Percentiles rank a stretch among this genome's conserved stretches.
phyloP scores from a whole-genome alignment of 2,888 invertebrate genomes.

The Osmoderma eremita region DNA sequence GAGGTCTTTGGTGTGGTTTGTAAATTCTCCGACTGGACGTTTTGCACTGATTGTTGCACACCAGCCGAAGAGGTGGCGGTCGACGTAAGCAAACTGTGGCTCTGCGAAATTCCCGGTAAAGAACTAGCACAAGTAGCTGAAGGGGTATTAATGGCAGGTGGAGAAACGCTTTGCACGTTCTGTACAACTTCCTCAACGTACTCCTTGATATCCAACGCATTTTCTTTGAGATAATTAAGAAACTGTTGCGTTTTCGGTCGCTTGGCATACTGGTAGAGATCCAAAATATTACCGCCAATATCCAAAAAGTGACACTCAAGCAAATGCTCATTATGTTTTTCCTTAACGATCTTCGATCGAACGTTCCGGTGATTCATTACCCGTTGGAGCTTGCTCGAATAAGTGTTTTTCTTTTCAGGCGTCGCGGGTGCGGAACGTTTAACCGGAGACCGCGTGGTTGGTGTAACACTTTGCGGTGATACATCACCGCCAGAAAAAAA shows the following conservation, averaged over 20 bases:
- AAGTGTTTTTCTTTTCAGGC: constrained; percentile 65
- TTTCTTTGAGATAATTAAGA: constrained; percentile 77
- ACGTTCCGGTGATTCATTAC: constrained; percentile 78
- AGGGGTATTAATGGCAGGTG: constrained; percentile 54
- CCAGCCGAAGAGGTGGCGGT: constrained; percentile 39
- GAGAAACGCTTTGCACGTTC: not conserved
- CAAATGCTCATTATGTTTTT: constrained; percentile 80
- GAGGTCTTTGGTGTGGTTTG: constrained; percentile 47
- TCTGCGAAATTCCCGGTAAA: constrained; percentile 58
- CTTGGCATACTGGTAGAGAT: constrained; percentile 86
- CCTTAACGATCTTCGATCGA: constrained; percentile 75
- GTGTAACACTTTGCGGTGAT: constrained; percentile 48
- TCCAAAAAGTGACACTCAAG: constrained; percentile 89
- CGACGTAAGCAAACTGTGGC: constrained; percentile 35
- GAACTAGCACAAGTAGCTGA: constrained; percentile 60
- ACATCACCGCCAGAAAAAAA: constrained; percentile 48
- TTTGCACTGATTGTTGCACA: constrained; percentile 39
- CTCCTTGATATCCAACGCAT: constrained; percentile 60
- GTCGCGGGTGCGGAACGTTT: constrained; percentile 64
- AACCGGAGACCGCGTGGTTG: constrained; percentile 59
- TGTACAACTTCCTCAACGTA: constrained; percentile 46
- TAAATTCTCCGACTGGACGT: constrained; percentile 47
- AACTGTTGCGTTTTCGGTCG: constrained; percentile 80
- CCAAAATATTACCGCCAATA: constrained; percentile 85
- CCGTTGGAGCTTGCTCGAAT: constrained; percentile 71